Base-by-base conservation (phyloP, 2,888 invertebrate species). In the Meliscaeva auricollis region DNA sequence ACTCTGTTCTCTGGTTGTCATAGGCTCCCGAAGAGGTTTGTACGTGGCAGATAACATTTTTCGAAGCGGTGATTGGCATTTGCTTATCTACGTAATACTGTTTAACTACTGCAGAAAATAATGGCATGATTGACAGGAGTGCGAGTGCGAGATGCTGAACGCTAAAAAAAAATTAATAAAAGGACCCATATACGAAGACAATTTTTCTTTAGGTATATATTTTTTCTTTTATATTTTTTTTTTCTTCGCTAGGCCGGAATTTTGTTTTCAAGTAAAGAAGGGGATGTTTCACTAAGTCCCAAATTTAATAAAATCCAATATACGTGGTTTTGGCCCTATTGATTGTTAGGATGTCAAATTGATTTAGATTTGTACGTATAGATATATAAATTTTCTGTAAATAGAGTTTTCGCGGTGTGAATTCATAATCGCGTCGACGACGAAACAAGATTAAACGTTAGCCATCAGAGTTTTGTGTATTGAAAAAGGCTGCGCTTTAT, bases 1-100 rank as follows among this genome's bases (percentile, higher is more conserved):
- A 11, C 6, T 7, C 17, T 38, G 52, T 50, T n/a, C n/a, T n/a
- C 13, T 44, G 32, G 52, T n/a, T 52, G 58, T 62, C 50, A 62
- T 44, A 70, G 52, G 17, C 69, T 44, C 35, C 60, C 66, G 46
- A 30, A 60, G 44, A 60, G 50, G 66, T 52, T 44, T 44, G 62
- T 66, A 75, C 66, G 74, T 48, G 46, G 38, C 30, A 80, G 80
- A 81, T 75, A 81, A 70, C 69, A 81, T 81, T 80, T 80, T 32
- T 20, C 15, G 70, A 26, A 62, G 66, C 58, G 69, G 22, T 77
- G 80, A 81, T 81, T 81, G 80, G 75, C 69, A 70, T 81, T 81
- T 64, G 54, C 80, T 75, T 81, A 81, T 81, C 75, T 62, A 26
- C 44, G 69, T 70, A 77, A 77, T 77, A 69, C 52, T 60, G 32